Base-by-base conservation (phyloP, 2,888 invertebrate genomes). In the Hylaea fasciaria region DNA sequence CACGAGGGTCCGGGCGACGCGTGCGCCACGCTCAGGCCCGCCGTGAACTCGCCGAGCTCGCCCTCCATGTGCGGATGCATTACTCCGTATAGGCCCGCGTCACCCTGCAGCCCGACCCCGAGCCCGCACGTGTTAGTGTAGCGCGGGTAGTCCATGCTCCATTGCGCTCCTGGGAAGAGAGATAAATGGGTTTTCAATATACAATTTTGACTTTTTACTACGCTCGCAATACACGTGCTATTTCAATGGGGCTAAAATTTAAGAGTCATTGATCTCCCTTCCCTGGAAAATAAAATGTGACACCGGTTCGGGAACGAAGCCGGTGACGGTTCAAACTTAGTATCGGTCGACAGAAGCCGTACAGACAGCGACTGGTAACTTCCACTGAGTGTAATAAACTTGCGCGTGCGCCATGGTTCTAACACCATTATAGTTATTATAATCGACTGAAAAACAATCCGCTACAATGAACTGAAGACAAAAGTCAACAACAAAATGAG, bases 141-240 rank as follows among this genome's bases (percentile, higher is more conserved):
- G 85, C 96, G 95, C 84, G 95, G 94, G 90, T 95, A 96, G 83
- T 95, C 94, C 93, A 96, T 95, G 90, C 95, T 95, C 96, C 96
- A 96, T 93, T 96, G 96, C 92, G 95, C 95, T 94, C 96, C 96
- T 96, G 95, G 94, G 94, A 94, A 92, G 91, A 92, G 91, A 92
- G 92, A 91, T 91, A 92, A 93, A 94, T 87, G 91, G 82, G 82
- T 84, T 83, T 83, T 82, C 82, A 85, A 80, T 80, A 82, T 76
- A 83, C 72, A 74, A 54, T 54, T n/a, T 41, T 52, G 64, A 51
- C 55, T 45, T 40, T 48, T 47, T 41, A 52, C 51, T 48, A 60
- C 37, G 43, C 16, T 43, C 35, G 32, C 60, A 48, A 53, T 40
- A 56, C 49, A 50, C 55, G 53, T 16, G 53, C 52, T 69, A 68